Conservation (phyloP, 2,888 invertebrate species). For the Lissonota sp. region DNA sequence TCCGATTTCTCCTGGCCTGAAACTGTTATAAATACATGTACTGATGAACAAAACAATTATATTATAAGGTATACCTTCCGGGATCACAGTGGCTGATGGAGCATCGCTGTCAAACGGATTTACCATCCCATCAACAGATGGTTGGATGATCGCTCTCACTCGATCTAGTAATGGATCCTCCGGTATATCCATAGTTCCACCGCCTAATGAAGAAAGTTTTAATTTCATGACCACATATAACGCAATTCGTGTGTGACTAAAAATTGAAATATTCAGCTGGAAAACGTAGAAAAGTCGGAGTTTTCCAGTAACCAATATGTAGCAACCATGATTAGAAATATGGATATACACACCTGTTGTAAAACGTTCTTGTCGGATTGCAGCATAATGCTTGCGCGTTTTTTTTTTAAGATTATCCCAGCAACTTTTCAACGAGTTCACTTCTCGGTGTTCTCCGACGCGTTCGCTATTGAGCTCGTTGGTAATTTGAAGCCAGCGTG, state of each 20-base stretch:
- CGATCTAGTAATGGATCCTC: not conserved
- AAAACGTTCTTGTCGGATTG: not conserved
- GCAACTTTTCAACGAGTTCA: not conserved
- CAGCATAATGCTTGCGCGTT: conserved; percentile 3
- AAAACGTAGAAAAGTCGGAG: too few relatives aligned
- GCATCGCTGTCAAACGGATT: not conserved
- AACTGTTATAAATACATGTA: not conserved
- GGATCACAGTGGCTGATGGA: not conserved
- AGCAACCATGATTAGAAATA: not conserved
- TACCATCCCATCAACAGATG: not conserved
- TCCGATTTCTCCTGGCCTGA: not conserved
- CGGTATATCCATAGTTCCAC: not conserved
- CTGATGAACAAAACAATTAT: not conserved
- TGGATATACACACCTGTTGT: conserved; percentile 1
- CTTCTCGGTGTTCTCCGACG: not conserved
- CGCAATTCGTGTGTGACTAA: conserved; percentile 1
- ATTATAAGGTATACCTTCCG: not conserved
- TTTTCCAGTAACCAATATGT: not conserved
- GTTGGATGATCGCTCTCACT: too few relatives aligned
- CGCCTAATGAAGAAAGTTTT: not conserved
- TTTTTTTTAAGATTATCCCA: not conserved
- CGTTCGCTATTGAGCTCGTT: too few relatives aligned
- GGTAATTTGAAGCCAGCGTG: too few relatives aligned
- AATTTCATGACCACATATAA: not conserved
- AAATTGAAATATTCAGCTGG: not conserved